Evolutionary conservation across 2,797 vertebrate genomes (phyloP).

Genomic region (Hozukius guyotensis): DNA sequence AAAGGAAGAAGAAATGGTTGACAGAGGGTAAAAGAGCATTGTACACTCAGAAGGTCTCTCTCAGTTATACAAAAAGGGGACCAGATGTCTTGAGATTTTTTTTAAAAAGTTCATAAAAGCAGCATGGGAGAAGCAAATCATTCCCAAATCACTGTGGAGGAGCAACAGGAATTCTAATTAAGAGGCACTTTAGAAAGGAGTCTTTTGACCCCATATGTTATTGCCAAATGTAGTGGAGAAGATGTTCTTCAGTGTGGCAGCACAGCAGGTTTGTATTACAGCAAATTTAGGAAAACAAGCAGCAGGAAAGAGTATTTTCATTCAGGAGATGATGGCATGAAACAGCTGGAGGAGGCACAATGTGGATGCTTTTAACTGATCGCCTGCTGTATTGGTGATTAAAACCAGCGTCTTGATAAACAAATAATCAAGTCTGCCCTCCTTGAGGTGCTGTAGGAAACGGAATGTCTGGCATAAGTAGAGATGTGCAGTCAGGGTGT

Average conservation of each 20-base stretch:
- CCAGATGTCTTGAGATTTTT: conserved; percentile 20
- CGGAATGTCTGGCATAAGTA: neutral
- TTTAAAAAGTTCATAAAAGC: conserved; percentile 17
- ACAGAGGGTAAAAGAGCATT: neutral
- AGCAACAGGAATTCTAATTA: conserved; percentile 40
- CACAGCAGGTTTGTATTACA: conserved; percentile 13
- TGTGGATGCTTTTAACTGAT: neutral
- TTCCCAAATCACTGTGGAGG: conserved; percentile 15
- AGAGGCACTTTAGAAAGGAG: conserved; percentile 13
- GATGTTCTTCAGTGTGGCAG: neutral
- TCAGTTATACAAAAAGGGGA: conserved; percentile 1
- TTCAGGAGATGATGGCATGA: neutral
- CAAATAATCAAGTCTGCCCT: neutral
- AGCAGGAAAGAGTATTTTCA: neutral
- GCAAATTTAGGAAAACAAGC: neutral
- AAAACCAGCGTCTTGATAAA: neutral
- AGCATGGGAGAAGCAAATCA: conserved; percentile 18
- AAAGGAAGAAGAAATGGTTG: neutral
- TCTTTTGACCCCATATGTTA: conserved; percentile 21
- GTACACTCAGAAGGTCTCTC: neutral
- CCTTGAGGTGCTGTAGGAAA: neutral
- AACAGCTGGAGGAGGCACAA: neutral
- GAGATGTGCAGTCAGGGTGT: neutral
- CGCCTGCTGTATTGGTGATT: neutral
- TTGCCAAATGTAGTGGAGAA: neutral